Conservation (phyloP, 2,888 invertebrate species). For the Harpalus rufipes region DNA sequence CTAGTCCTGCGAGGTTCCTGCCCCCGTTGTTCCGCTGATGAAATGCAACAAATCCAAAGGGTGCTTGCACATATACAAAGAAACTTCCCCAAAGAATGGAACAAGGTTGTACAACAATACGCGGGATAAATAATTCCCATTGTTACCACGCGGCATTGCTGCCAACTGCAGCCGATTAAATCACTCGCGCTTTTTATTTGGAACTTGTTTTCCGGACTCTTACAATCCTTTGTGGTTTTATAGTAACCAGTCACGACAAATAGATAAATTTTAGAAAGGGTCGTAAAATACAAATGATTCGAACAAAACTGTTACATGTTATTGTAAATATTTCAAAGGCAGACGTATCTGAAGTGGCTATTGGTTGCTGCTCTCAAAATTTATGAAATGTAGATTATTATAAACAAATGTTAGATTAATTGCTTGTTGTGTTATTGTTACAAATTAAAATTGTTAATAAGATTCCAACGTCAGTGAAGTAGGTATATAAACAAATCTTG, state of each 20-base stretch:
- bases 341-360: not conserved
- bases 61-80: constrained; percentile 87
- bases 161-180: constrained; percentile 60
- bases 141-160: constrained; percentile 57
- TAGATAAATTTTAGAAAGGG: constrained; percentile 6
- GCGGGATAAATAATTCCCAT: constrained; percentile 77
- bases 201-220: constrained; percentile 4
- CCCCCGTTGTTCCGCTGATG: constrained; percentile 84
- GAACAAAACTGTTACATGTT: not conserved
- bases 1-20: constrained; percentile 86
- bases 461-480: too few species aligned
- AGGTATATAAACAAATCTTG: too few species aligned
- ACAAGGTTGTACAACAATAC: constrained; percentile 85
- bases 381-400: too few species aligned
- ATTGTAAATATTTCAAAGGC: not conserved
- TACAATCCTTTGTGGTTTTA: constrained; percentile 19
- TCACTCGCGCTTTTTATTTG: constrained; percentile 58
- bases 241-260: not conserved
- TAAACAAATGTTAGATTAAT: too few species aligned
- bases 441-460: too few species aligned
- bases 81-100: constrained; percentile 88
- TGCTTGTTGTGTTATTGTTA: too few species aligned
- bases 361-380: too few species aligned
- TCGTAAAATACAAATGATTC: not conserved
- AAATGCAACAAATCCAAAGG: constrained; percentile 86